These are phyloP conservation scores for Acrobeloides nanus DNA, from an alignment of 2,888 invertebrate genomes.

Conservation along the genomic window DNA sequence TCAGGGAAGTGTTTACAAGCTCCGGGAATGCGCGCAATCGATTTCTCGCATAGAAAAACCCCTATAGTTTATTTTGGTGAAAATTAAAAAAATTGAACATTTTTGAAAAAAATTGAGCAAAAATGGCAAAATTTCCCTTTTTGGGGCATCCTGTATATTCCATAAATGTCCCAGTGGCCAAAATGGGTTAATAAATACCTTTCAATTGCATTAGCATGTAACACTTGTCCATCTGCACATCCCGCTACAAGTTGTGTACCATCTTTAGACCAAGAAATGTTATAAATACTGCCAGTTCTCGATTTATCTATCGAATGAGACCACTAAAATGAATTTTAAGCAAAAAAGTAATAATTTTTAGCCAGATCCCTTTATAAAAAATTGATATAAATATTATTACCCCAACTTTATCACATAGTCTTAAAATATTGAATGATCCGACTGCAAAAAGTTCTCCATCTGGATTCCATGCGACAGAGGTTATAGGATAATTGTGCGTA, in stretches of 20 bases:
- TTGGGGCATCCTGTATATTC: too few relatives aligned
- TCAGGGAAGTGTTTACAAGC: too few relatives aligned
- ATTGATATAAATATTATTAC: constrained; percentile 59
- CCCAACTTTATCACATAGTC: constrained; percentile 85
- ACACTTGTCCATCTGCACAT: constrained; percentile 81
- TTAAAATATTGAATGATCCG: constrained; percentile 82
- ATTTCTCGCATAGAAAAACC: constrained; percentile 14
- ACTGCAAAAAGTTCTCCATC: constrained; percentile 83
- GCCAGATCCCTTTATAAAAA: not conserved
- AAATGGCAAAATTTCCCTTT: constrained; percentile 58
- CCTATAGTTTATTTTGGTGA: constrained; percentile 11
- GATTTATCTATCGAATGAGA: constrained; percentile 83
- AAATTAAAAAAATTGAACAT: constrained; percentile 4
- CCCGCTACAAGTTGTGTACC: constrained; percentile 89
- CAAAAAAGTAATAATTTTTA: constrained; percentile 1
- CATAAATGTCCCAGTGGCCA: too few relatives aligned
- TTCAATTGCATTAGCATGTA: constrained; percentile 83
- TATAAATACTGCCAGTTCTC: constrained; percentile 78
- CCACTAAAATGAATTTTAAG: constrained; percentile 73
- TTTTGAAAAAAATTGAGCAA: constrained; percentile 6
- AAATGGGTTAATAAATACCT: constrained; percentile 58
- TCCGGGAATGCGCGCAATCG: too few relatives aligned
- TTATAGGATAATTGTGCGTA: constrained; percentile 80
- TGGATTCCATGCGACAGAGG: constrained; percentile 80
- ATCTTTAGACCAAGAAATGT: constrained; percentile 85